phyloP scores from a whole-genome alignment of 1,140 invertebrate species.

The Orchesella cincta region DNA sequence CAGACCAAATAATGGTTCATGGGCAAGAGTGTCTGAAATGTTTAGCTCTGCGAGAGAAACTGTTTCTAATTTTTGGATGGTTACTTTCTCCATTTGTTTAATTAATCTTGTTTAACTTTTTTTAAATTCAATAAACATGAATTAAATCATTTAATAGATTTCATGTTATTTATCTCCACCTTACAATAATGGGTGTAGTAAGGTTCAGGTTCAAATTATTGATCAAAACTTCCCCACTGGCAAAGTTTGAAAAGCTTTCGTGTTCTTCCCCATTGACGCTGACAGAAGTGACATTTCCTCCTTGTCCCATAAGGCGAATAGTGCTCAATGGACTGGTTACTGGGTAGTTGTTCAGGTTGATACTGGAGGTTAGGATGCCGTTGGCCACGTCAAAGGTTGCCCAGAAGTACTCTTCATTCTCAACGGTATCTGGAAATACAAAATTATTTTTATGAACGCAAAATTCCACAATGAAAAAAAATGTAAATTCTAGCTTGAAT shows the following conservation, averaged over 20 bases:
- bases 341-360: conserved; percentile 36
- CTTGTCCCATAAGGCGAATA: conserved; percentile 39
- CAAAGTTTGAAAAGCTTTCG: not conserved
- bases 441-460: conserved; percentile 4
- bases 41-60: no score
- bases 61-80: no score
- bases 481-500: conserved; percentile 53
- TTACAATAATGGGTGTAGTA: conserved; percentile 12
- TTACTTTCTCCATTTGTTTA: no score
- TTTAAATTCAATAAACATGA: no score
- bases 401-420: conserved; percentile 37
- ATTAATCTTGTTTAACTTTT: no score
- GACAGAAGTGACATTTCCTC: not conserved
- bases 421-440: conserved; percentile 29
- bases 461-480: not conserved
- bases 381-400: not conserved
- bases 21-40: not conserved
- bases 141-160: no score
- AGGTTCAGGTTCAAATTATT: conserved; percentile 25
- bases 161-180: not conserved
- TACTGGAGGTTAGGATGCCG: not conserved
- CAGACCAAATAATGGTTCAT: not conserved
- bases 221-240: conserved; percentile 38
- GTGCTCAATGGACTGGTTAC: conserved; percentile 34
- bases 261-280: conserved; percentile 35